A percentile compares a stretch with the other conserved stretches of the same genome.
These are phyloP conservation scores for Syncerus caffer DNA, from an alignment of 2,797 vertebrate species.

Conservation along the genomic window DNA sequence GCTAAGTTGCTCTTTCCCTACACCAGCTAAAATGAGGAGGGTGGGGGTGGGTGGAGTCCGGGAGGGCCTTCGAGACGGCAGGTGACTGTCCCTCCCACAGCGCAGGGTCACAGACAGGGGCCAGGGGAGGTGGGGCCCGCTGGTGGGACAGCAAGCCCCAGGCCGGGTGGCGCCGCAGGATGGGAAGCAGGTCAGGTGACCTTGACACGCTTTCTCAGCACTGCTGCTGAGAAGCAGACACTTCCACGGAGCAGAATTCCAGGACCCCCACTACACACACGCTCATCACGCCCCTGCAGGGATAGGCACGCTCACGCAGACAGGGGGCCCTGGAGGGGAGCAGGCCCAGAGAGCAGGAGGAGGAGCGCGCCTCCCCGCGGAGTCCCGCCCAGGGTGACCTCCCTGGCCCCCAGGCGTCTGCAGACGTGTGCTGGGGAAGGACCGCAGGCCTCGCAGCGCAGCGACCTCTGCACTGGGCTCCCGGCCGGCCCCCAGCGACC, in stretches of 20 bases:
- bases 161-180: neutral
- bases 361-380: fast-evolving
- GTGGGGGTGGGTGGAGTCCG: neutral
- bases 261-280: neutral
- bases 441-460: neutral
- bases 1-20: neutral
- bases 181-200: neutral
- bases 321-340: neutral
- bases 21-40: neutral
- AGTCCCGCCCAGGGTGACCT: neutral
- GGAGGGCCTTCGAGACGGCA: too few species aligned
- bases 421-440: fast-evolving
- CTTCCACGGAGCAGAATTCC: neutral
- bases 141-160: neutral
- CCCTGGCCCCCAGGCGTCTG: neutral
- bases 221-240: neutral
- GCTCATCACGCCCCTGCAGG: fast-evolving
- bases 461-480: neutral
- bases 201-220: neutral
- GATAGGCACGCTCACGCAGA: fast-evolving
- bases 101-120: neutral
- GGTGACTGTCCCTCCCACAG: neutral
- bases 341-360: too few species aligned
- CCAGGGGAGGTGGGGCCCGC: neutral
- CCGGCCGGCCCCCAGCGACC: fast-evolving